Evolutionary conservation across 2,888 invertebrate species (phyloP), one percentile per base, ranked within the genome.

Genomic region (Cataglyphis altisquamis): DNA sequence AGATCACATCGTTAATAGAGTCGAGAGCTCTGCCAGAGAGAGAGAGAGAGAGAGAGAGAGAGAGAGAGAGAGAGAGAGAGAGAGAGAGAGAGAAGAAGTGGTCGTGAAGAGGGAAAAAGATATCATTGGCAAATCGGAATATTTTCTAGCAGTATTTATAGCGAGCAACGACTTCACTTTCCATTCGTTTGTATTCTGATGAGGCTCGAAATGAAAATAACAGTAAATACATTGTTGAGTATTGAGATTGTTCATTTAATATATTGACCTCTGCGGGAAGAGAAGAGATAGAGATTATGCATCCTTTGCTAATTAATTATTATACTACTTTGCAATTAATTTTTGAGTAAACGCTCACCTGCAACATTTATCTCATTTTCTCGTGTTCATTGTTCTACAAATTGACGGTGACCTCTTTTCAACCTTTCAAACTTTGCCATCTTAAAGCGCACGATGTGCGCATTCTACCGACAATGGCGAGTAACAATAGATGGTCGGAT

Each of bases 401-500:
- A 78, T 89, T 83, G 67, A 70, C 82, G 64, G 67, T 52, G 55
- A 64, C 80, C 82, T 78, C 68, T 70, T 72, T 32, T 36, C 55
- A 67, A 45, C 77, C 80, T 64, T 73, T 81, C 86, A 68, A 85
- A 87, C 82, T 88, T 88, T 72, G 74, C 81, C 77, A 82, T 75
- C 72, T 82, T 81, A 67, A 52, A 64, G 64, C 62, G 73, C 73
- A 78, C 84, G 84, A 86, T 29, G 55, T 83, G 83, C 78, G 85
- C 85, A 83, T 84, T 87, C 72, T 84, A 86, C 88, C 85, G 90
- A 93, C 91, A 91, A 93, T 92, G 90, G 92, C 89, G 86, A 72
- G 81, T 75, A 89, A 93, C 93, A 93, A 93, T 93, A 84, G 91
- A 68, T 72, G 74, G 81, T 82, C 83, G 89, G 90, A 91, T 93